Evolutionary conservation across 2,113 vertebrate species (phyloP).

Genomic region (human (Homo sapiens)): DNA sequence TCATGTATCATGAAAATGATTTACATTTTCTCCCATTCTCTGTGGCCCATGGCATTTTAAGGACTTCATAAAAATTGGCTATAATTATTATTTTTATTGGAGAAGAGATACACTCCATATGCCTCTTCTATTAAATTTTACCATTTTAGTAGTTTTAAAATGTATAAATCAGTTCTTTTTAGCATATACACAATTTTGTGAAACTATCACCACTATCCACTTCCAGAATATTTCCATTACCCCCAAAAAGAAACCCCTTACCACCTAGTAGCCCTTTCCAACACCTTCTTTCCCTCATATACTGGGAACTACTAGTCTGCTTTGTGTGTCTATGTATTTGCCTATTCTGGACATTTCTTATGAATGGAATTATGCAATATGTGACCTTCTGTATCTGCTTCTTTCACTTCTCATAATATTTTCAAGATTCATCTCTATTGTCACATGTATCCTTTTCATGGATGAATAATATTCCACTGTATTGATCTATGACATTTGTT

Average conservation of each 20-base stretch:
- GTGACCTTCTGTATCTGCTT: background rate
- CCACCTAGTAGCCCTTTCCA: background rate
- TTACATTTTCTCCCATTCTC: too few relatives aligned
- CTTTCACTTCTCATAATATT: background rate
- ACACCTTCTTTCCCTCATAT: background rate
- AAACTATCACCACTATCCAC: background rate
- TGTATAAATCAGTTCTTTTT: background rate
- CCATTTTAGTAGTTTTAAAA: background rate
- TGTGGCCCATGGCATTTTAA: too few relatives aligned
- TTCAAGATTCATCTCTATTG: background rate
- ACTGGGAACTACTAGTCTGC: background rate
- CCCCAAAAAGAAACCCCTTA: background rate
- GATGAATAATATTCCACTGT: background rate
- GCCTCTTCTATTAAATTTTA: too few relatives aligned
- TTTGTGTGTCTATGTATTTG: background rate
- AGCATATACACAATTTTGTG: background rate
- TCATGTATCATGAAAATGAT: too few relatives aligned
- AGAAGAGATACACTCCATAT: too few relatives aligned
- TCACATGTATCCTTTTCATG: background rate
- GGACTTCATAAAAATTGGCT: too few relatives aligned
- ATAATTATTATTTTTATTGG: too few relatives aligned
- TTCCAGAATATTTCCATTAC: background rate
- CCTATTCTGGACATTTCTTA: background rate
- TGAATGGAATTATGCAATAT: background rate
- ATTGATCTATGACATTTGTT: background rate